Percentiles rank a stretch among this genome's conserved stretches.
Evolutionary conservation across 2,888 invertebrate species (phyloP).

Genomic region (Mongoloraphidia duomilia): DNA sequence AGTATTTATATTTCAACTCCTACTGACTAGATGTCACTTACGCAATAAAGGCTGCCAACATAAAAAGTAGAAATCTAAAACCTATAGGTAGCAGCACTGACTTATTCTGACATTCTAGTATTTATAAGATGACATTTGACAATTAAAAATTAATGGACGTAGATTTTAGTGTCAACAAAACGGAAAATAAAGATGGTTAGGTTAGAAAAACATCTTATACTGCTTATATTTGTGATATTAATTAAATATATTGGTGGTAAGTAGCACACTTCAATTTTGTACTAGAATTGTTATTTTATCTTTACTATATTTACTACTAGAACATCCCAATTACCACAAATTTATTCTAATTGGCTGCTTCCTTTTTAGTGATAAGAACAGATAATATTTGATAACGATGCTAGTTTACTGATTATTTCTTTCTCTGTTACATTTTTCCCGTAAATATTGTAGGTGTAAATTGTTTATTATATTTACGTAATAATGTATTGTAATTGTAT

Average conservation of each 20-base stretch:
- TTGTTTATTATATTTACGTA: not conserved
- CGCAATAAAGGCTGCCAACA: no score
- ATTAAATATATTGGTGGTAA: conserved; percentile 1
- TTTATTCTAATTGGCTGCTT: conserved; percentile 5
- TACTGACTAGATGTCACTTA: no score
- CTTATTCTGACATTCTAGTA: no score
- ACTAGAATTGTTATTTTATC: no score
- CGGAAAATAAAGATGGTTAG: not conserved
- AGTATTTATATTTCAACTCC: no score
- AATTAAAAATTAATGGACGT: not conserved
- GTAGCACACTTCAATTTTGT: not conserved
- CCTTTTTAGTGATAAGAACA: conserved; percentile 4
- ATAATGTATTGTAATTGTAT: not conserved
- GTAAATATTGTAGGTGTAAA: not conserved
- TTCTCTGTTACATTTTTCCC: not conserved
- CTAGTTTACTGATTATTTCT: not conserved
- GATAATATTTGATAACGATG: not conserved
- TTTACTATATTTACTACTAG: no score
- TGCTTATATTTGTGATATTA: not conserved
- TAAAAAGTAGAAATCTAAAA: no score
- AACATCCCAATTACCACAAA: not conserved
- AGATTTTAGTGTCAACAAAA: not conserved
- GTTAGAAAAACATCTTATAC: conserved; percentile 2
- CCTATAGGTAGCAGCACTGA: no score
- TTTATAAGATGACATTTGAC: conserved; percentile 3